Base-by-base conservation (phyloP, 2,888 invertebrate species). In the Tipula confusa region DNA sequence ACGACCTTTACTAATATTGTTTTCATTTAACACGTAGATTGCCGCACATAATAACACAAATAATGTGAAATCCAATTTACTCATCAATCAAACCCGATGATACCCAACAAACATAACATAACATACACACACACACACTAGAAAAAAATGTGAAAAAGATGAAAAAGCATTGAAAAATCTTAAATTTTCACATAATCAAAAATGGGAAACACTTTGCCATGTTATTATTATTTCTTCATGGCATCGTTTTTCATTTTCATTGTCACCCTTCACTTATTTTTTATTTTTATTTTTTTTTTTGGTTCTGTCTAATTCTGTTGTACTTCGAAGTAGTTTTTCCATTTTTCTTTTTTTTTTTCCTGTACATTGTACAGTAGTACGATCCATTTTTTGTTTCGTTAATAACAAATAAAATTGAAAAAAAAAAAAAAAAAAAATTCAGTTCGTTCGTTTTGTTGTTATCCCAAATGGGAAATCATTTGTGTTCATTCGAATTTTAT, bases 241-340 rank as follows among this genome's bases (percentile, higher is more conserved):
- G 24, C 64, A 64, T 64, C 64, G 64, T 64, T 64, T 64, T 64
- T 64, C 64, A 64, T 64, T 64, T 64, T 64, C 64, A 64, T 64
- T 64, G 64, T 64, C 64, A 64, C 64, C 64, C 64, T 64, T 64
- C 64, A 64, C 64, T 64, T 64, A 64, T 64, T 64, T 64, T 64
- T 24, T 7, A 1, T 24, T 64, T 64, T 64, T 18, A 6, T 7
- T 48, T 48, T 64, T 64, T 43, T 15, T n/a, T 64, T 64, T 24
- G 18, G 64, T 64, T 64, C 64, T 64, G 64, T 64, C 64, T 64
- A 64, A 64, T 64, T 7, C 24, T 64, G 64, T 64, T 64, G 64
- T 64, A 64, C 64, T 64, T 24, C 7, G 64, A 64, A 36, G 64
- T 64, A 64, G 64, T 64, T 64, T 64, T 64, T 64, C 64, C 64